Conservation (phyloP, 1,140 invertebrate genomes). For the Pachyrhynchus sulphureomaculatus region DNA sequence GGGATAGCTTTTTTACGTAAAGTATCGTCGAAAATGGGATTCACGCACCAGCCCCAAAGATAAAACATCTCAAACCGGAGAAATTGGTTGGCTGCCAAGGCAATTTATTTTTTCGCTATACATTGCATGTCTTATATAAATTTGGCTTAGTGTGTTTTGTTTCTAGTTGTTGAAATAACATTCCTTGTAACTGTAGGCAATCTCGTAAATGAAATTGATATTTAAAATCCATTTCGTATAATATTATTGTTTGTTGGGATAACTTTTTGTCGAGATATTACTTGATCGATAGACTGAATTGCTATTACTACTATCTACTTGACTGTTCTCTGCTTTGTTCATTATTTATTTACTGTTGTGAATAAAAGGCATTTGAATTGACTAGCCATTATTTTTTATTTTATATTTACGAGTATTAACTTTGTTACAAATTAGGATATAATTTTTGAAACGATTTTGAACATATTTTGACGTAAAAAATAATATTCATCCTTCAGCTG, state of each 20-base stretch:
- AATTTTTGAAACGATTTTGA: no score
- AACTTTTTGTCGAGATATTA: neutral
- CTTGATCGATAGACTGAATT: neutral
- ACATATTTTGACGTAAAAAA: no score
- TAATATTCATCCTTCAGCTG: no score
- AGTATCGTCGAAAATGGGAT: conserved; percentile 43
- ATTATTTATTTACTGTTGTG: no score
- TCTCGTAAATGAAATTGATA: conserved; percentile 8
- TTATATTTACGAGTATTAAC: no score
- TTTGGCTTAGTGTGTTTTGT: conserved; percentile 25
- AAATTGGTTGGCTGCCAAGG: conserved; percentile 47
- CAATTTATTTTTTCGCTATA: conserved; percentile 47
- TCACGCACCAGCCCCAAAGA: conserved; percentile 46
- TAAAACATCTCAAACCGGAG: conserved; percentile 45
- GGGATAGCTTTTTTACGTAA: conserved; percentile 47
- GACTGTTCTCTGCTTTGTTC: no score
- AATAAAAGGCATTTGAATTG: no score
- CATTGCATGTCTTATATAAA: conserved; percentile 39
- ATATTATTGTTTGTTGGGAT: neutral
- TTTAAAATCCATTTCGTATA: conserved; percentile 2
- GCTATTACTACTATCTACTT: no score
- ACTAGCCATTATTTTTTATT: no score
- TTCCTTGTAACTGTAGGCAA: conserved; percentile 11
- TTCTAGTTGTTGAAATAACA: conserved; percentile 20
- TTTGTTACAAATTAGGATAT: no score